phyloP scores from a whole-genome alignment of 2,797 vertebrate species.

The Lagorchestes hirsutus region DNA sequence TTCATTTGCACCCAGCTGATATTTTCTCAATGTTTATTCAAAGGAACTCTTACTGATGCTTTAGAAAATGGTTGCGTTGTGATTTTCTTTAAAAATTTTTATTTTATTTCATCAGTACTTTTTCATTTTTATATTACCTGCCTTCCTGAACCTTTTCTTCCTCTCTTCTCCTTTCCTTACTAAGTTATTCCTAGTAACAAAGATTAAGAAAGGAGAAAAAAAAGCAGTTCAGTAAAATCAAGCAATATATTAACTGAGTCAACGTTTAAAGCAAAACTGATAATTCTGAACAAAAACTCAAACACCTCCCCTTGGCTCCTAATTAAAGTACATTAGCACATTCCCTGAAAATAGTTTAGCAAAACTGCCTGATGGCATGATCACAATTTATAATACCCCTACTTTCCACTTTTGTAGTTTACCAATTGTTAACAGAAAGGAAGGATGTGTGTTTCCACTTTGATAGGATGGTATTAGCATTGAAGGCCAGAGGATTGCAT shows the following conservation, averaged over 20 bases:
- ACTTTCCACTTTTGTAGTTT: constrained; percentile 8
- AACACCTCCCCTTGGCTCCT: neutral
- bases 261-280: neutral
- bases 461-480: neutral
- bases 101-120: neutral
- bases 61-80: neutral
- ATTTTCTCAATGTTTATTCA: neutral
- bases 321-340: neutral
- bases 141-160: neutral
- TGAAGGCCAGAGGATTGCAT: neutral
- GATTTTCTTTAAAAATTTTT: neutral
- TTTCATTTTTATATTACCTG: neutral
- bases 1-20: neutral
- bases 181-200: neutral
- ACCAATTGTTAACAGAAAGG: neutral
- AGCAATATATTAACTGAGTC: neutral
- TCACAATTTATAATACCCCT: neutral
- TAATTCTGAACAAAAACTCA: neutral
- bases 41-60: neutral
- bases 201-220: neutral
- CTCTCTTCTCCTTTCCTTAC: neutral
- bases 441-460: constrained; percentile 4
- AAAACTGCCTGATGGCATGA: neutral
- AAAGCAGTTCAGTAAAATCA: neutral
- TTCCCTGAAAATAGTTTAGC: constrained; percentile 1